These are phyloP conservation scores for Chionis minor DNA, from an alignment of 2,113 vertebrate species.

Conservation along the genomic window DNA sequence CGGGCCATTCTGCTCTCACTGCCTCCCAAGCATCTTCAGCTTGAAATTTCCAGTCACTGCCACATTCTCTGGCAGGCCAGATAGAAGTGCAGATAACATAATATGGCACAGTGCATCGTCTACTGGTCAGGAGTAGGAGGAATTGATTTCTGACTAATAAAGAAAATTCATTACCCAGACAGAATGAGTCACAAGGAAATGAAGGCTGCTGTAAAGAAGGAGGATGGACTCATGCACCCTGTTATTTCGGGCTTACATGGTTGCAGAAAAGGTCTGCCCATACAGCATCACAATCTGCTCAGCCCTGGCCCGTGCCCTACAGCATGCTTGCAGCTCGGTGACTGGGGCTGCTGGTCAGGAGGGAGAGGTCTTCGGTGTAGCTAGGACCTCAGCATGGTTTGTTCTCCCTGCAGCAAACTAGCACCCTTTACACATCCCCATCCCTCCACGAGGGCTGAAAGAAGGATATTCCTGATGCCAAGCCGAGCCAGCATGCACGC, in stretches of 20 bases:
- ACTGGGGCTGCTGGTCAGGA: neutral
- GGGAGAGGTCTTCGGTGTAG: neutral
- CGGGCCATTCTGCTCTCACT: neutral
- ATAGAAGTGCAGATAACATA: neutral
- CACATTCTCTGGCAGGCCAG: neutral
- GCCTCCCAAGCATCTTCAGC: neutral
- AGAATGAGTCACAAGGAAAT: slow-evolving; percentile 46
- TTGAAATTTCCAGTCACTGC: neutral
- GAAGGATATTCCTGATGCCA: neutral
- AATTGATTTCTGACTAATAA: slow-evolving; percentile 62
- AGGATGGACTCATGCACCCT: slow-evolving; percentile 18
- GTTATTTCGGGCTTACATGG: neutral
- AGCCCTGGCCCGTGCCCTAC: neutral
- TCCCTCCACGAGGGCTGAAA: accelerated
- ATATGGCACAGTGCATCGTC: neutral
- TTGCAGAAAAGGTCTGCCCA: neutral
- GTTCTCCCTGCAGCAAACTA: neutral
- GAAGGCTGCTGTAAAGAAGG: slow-evolving; percentile 27
- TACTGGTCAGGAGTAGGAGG: slow-evolving; percentile 41
- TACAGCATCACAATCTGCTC: slow-evolving; percentile 2
- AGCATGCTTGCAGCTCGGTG: neutral
- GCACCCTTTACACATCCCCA: neutral
- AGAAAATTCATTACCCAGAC: slow-evolving; percentile 49
- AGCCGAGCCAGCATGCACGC: neutral
- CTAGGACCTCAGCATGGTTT: neutral